These are phyloP conservation scores for Merluccius polli DNA, from an alignment of 2,797 vertebrate species.

Conservation along the genomic window DNA sequence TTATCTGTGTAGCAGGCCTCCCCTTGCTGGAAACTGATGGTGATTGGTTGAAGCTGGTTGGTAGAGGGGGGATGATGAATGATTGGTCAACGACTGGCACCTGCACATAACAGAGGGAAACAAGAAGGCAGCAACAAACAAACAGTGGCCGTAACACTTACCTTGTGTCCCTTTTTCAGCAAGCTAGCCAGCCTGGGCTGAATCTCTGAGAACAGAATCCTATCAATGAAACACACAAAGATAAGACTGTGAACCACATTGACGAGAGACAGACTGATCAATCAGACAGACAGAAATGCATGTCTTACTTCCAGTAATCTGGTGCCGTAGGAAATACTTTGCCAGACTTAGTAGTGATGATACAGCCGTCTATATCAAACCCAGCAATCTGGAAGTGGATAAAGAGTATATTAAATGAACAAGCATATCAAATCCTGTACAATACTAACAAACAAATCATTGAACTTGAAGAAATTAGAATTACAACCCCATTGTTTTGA, in stretches of 20 bases:
- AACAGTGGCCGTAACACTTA: too few species aligned
- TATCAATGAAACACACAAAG: slow-evolving; percentile 33
- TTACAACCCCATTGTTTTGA: neutral
- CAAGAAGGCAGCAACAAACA: too few species aligned
- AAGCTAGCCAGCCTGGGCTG: slow-evolving; percentile 74
- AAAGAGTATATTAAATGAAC: neutral
- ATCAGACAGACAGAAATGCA: neutral
- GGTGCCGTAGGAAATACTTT: slow-evolving; percentile 84
- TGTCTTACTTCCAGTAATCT: slow-evolving; percentile 83
- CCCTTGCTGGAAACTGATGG: too few species aligned
- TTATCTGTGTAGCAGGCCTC: too few species aligned
- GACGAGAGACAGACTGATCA: neutral
- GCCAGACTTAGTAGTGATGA: slow-evolving; percentile 88
- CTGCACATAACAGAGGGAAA: too few species aligned
- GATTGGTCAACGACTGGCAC: too few species aligned
- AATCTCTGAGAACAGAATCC: slow-evolving; percentile 83
- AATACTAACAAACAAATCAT: too few species aligned
- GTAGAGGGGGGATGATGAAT: too few species aligned
- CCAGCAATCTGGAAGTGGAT: slow-evolving; percentile 74
- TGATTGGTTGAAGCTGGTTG: too few species aligned
- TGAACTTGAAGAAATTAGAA: neutral
- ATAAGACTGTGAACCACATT: neutral
- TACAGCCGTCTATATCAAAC: slow-evolving; percentile 90
- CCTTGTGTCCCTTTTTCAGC: slow-evolving; percentile 81
- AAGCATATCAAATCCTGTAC: neutral